Percentiles rank a stretch among this genome's conserved stretches.
Evolutionary conservation across 2,888 invertebrate species (phyloP).

Genomic region (Meloe dianella): DNA sequence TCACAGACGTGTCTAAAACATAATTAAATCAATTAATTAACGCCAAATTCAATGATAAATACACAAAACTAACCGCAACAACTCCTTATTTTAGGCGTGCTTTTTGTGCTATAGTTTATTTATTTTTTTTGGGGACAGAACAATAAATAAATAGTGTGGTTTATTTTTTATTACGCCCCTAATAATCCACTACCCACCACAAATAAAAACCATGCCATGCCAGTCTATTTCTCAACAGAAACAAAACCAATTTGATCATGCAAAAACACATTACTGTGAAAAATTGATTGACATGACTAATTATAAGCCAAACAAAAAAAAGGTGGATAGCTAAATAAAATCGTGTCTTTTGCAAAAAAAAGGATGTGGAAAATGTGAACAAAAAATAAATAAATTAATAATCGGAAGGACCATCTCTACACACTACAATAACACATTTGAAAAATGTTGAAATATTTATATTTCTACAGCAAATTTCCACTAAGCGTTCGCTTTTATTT

Average conservation of each 20-base stretch:
- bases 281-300: constrained; percentile 15
- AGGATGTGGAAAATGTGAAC: neutral
- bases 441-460: constrained; percentile 50
- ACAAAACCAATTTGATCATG: neutral
- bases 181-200: neutral
- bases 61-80: constrained; percentile 23
- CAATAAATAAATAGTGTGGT: neutral
- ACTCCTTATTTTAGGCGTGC: constrained; percentile 30
- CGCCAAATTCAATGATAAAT: neutral
- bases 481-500: constrained; percentile 36
- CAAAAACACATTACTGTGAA: too few species aligned
- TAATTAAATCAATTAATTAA: constrained; percentile 24
- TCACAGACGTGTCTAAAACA: constrained; percentile 51
- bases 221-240: neutral
- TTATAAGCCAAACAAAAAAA: constrained; percentile 12
- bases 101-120: constrained; percentile 30
- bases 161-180: too few species aligned
- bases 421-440: constrained; percentile 33
- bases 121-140: too few species aligned
- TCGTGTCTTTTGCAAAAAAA: constrained; percentile 1
- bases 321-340: too few species aligned
- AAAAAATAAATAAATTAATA: constrained; percentile 11
- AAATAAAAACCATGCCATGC: constrained; percentile 17
- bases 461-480: constrained; percentile 49
- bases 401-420: constrained; percentile 23